phyloP scores from a whole-genome alignment of 2,113 vertebrate genomes.

The Dunckerocampus dactyliophorus region DNA sequence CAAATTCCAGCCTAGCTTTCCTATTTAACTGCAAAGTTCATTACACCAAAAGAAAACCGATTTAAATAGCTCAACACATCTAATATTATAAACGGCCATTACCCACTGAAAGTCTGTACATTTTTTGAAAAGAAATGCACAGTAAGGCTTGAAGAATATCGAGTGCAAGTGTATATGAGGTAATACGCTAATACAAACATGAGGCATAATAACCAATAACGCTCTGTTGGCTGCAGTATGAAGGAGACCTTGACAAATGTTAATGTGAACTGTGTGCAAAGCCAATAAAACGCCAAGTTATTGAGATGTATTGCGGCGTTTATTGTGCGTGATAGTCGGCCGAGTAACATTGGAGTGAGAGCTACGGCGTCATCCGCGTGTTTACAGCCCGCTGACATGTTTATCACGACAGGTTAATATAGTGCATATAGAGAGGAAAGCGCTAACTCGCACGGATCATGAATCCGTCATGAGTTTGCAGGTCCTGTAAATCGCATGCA shows the following conservation, averaged over 20 bases:
- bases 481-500: slow-evolving; percentile 1
- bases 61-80: no score
- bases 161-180: no score
- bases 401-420: background rate
- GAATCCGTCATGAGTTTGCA: background rate
- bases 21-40: no score
- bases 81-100: no score
- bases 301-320: slow-evolving; percentile 9
- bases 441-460: background rate
- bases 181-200: background rate
- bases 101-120: no score
- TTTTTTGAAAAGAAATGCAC: no score
- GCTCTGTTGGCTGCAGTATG: background rate
- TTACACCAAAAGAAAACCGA: no score
- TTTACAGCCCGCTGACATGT: background rate
- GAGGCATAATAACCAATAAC: background rate
- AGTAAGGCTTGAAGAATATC: no score
- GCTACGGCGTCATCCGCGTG: background rate
- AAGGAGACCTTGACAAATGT: slow-evolving; percentile 5
- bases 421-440: background rate
- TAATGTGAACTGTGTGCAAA: background rate
- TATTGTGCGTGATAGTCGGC: background rate
- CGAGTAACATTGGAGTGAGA: background rate
- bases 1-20: no score
- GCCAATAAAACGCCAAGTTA: background rate